phyloP scores from a whole-genome alignment of 2,888 invertebrate species.

The Thereva unica region DNA sequence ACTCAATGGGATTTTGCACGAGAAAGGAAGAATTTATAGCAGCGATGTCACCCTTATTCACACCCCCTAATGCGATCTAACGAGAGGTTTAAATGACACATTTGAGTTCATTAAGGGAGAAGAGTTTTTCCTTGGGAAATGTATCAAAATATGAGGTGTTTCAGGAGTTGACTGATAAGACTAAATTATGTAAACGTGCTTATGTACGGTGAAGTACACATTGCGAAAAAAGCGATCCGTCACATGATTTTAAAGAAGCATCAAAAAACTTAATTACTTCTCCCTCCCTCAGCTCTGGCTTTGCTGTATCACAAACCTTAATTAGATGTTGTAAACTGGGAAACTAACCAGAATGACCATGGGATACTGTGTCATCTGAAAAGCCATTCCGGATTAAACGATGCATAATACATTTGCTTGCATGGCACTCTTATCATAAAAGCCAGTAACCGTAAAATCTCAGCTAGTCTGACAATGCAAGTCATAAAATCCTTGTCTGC shows the following conservation, averaged over 20 bases:
- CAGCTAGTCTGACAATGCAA: conserved; percentile 26
- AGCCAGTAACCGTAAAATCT: conserved; percentile 26
- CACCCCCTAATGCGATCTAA: conserved; percentile 29
- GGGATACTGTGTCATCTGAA: conserved; percentile 10
- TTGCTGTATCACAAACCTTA: neutral
- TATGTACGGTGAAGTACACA: too few species aligned
- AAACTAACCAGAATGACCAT: neutral
- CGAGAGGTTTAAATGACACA: conserved; percentile 33
- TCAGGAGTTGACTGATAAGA: conserved; percentile 4
- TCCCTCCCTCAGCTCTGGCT: too few species aligned
- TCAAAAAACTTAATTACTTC: too few species aligned
- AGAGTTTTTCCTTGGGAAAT: neutral
- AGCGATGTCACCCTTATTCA: conserved; percentile 10
- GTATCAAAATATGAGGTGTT: conserved; percentile 12
- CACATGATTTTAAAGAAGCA: too few species aligned
- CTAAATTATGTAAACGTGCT: too few species aligned
- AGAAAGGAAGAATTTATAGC: conserved; percentile 3
- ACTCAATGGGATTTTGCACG: conserved; percentile 23
- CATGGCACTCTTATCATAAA: conserved; percentile 26
- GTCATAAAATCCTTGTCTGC: conserved; percentile 23
- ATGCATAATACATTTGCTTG: conserved; percentile 34
- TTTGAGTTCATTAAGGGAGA: conserved; percentile 27
- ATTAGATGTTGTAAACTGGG: conserved; percentile 21
- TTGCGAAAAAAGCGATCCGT: too few species aligned
- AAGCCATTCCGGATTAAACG: conserved; percentile 26